Percentiles rank a stretch among this genome's conserved stretches.
These are phyloP conservation scores for Girardia tigrina DNA, from an alignment of 2,888 invertebrate genomes.

Conservation along the genomic window DNA sequence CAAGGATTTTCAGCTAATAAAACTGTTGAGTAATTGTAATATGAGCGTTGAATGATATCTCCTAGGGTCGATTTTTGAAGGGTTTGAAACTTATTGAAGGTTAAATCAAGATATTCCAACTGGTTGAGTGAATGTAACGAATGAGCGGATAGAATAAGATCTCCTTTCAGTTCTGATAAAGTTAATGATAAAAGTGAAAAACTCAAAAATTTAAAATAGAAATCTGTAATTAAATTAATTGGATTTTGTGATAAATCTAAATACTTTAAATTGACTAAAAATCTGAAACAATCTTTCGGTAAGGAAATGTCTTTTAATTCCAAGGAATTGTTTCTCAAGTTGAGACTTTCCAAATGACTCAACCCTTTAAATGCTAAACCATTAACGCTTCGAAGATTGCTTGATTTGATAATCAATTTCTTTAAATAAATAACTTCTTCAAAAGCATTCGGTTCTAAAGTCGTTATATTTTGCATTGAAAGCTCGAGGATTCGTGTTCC, in stretches of 20 bases:
- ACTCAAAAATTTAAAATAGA: slow-evolving; percentile 23
- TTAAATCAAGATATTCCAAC: not conserved
- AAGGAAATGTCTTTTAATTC: not conserved
- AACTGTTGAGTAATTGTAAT: slow-evolving; percentile 9
- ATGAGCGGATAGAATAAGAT: not conserved
- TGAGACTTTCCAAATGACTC: not conserved
- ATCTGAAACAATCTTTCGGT: slow-evolving; percentile 14
- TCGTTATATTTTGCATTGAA: slow-evolving; percentile 9
- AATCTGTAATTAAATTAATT: not conserved
- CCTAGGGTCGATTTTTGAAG: not conserved
- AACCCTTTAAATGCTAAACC: not conserved
- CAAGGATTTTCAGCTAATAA: not conserved
- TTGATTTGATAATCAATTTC: not conserved
- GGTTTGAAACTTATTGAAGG: not conserved
- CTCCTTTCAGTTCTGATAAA: not conserved
- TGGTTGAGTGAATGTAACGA: not conserved
- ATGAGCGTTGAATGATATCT: not conserved
- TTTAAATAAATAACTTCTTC: not conserved
- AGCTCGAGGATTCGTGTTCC: not conserved
- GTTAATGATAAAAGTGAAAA: not conserved
- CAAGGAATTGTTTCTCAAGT: not conserved
- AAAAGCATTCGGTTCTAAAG: slow-evolving; percentile 3
- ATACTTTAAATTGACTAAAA: not conserved
- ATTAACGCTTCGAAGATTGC: not conserved
- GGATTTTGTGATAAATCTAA: slow-evolving; percentile 3